Evolutionary conservation across 2,113 vertebrate genomes (phyloP), one percentile per base, ranked within the genome.

Genomic region (Stomatorhinus ivindoensis): DNA sequence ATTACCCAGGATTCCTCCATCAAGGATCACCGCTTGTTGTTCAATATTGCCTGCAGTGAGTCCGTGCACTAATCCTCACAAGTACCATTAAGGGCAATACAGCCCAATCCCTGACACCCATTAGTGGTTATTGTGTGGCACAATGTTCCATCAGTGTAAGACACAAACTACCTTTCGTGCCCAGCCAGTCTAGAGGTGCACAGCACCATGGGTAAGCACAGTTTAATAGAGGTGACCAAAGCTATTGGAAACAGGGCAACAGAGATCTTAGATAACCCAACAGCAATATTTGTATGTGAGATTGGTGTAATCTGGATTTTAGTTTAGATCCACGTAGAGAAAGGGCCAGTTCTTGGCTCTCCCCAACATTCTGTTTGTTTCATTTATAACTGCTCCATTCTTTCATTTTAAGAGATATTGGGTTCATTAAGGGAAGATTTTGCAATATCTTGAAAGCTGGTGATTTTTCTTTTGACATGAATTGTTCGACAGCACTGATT

Each of bases 111-210:
- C 61, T 87, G 85, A 47, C 61, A 90, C 53, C 85, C 65, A 90
- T 90, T 90, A 90, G 61, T 44, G 44, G 84, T 87, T 87, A 87
- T 87, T 87, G 85, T 39, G 61, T 73, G 42, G 83, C 84, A 47
- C 9, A 35, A 89, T 86, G 82, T 61, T 86, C 44, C 44, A 86
- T 51, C 88, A 85, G 76, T 61, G 80, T 86, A 42, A 65, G 58
- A 21, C 53, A 76, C 65, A 80, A 69, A 47, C 15, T 69, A 46
- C 89, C 80, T 86, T 39, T 53, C 83, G 73, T 35, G 47, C 39
- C 35, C 85, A 73, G 48, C 47, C 47, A 87, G 85, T 31, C 24
- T 73, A 51, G 13, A 27, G 46, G 58, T 61, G 39, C 85, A 53
- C 89, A 55, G 27, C n/a, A 55, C n/a, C 3, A 17, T 24, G 61